Base-by-base conservation (phyloP, 2,113 vertebrate genomes). In the Cochlearius cochlearius region DNA sequence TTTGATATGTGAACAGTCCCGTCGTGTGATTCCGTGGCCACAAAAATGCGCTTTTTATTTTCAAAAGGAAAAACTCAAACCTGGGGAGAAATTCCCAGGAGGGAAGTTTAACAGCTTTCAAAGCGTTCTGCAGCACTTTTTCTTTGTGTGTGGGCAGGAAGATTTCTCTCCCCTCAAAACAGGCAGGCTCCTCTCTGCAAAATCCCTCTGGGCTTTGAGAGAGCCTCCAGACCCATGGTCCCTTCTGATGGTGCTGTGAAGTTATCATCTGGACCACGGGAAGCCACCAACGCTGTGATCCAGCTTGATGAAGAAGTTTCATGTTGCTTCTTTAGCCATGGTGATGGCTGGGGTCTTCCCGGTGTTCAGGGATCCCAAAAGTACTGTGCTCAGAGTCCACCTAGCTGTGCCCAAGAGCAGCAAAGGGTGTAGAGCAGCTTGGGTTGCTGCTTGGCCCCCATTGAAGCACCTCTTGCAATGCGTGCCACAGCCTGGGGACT, bases 91-190 rank as follows among this genome's bases (percentile, higher is more conserved):
- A 77, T 45, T 60, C 91, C 68, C 59, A 62, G 41, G 59, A 62
- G 45, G 68, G 47, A 59, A 39, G 50, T 66, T 66, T 29, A 84
- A 77, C 63, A 74, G 50, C 38, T 79, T 94, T 76, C 90, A 83
- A 38, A 89, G 60, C 1, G 0, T 77, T 74, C 71, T 79, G 74
- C 74, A 79, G 78, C n/a, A 34, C 66, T 50, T 4, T 23, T 73
- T 55, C 55, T 63, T 59, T 52, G 38, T 76, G 63, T 59, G 95
- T 74, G 59, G 83, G 79, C 83, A 86, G 88, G 73, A 53, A 47
- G 59, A 84, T 90, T 86, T 84, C 79, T 83, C 34, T 80, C 41
- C 47, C 18, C 10, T 74, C 59, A 39, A n/a, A 76, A 66, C 43
- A 83, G 6, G 15, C 52, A 68, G 12, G 25, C 10, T 93, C 12